Evolutionary conservation across 2,113 vertebrate species (phyloP), one percentile per base, ranked within the genome.

Genomic region (Indri indri): DNA sequence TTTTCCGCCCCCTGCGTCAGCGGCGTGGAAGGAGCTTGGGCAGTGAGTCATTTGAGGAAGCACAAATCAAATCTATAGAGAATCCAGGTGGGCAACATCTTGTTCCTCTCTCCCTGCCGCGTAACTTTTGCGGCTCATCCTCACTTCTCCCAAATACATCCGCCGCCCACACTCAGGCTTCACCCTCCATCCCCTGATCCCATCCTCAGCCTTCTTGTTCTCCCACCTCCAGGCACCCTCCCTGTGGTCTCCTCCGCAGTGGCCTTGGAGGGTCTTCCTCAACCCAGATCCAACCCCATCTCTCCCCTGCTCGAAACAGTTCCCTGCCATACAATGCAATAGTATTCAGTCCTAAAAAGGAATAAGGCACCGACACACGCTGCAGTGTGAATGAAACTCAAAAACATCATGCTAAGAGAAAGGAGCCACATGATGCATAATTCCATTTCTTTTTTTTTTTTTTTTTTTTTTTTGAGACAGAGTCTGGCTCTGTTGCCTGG

Each of bases 91-190:
- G 25, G 17, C 30, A 17, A 14, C 45, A 45, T 7, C 65, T 81
- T 37, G 17, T 14, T 27, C 45, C 8, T 37, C 54, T 4, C 32
- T 25, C 37, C 1, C 14, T 23, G 54, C 45, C n/a, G 42, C 10
- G 16, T 22, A n/a, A 57, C 9, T 30, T 5, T 1, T 8, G 25
- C 32, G 8, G 16, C 74, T 70, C 23, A 47, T 3, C n/a, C 74
- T 32, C 47, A 47, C 2, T 3, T 0, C 12, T 16, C 54, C 63
- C 42, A 54, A 22, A 47, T 0, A 5, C 3, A 37, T 6, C 52
- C 37, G 2, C 66, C 8, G 1, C 3, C 76, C 57, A 6, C 12
- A 22, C 12, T 6, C 3, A 30, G 37, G n/a, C 42, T 12, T 54
- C 20, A 3, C 5, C 13, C 18, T 54, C 54, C 4, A 10, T 32